Percentiles rank a stretch among this genome's conserved stretches.
Evolutionary conservation across 1,140 invertebrate species (phyloP).

Genomic region (Zaprionus gabonicus): DNA sequence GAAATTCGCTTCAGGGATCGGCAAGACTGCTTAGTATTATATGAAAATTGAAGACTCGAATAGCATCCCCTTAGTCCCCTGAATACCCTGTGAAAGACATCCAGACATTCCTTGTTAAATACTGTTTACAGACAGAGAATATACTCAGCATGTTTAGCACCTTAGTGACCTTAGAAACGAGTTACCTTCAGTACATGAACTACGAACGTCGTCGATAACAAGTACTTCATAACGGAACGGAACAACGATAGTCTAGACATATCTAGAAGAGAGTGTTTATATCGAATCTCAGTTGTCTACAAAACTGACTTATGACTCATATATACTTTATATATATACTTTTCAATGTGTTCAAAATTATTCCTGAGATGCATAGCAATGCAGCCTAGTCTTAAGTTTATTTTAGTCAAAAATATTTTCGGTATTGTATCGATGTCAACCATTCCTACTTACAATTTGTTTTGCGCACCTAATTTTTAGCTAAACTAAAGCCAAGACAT

Average conservation of each 20-base stretch:
- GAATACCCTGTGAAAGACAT: conserved; percentile 19
- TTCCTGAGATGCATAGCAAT: conserved; percentile 61
- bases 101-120: conserved; percentile 51
- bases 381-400: conserved; percentile 65
- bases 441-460: conserved; percentile 74
- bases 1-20: conserved; percentile 24
- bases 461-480: conserved; percentile 63
- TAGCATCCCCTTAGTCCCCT: conserved; percentile 24
- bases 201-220: conserved; percentile 31
- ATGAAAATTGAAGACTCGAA: conserved; percentile 57
- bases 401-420: conserved; percentile 52
- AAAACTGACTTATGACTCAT: conserved; percentile 31
- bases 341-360: conserved; percentile 67
- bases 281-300: conserved; percentile 32
- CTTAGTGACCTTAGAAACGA: conserved; percentile 82
- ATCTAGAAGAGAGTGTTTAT: conserved; percentile 50
- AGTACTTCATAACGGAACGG: conserved; percentile 34
- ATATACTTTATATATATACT: conserved; percentile 28
- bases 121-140: conserved; percentile 45
- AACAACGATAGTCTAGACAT: conserved; percentile 65
- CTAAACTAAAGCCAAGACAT: conserved; percentile 42
- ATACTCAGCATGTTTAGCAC: conserved; percentile 72
- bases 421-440: conserved; percentile 52
- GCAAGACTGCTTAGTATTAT: conserved; percentile 71
- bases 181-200: conserved; percentile 66